Percentiles rank a stretch among this genome's conserved stretches.
Evolutionary conservation across 2,113 vertebrate genomes (phyloP).

Genomic region (Recurvirostra avosetta): DNA sequence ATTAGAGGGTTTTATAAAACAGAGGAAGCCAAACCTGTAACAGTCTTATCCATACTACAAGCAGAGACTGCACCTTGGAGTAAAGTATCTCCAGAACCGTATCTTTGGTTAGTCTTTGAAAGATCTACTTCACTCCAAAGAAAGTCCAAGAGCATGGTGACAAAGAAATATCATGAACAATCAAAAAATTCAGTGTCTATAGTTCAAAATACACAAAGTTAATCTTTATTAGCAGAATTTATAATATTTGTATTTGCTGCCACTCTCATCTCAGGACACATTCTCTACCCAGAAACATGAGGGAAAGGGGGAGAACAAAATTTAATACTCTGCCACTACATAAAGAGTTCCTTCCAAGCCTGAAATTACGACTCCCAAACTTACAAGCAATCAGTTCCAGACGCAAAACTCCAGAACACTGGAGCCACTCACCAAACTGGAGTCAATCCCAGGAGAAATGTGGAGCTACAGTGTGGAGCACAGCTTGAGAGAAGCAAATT

Average conservation of each 20-base stretch:
- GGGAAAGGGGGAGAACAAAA: fast-evolving
- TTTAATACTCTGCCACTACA: background rate
- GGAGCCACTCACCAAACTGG: background rate
- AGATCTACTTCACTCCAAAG: background rate
- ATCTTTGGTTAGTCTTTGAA: background rate
- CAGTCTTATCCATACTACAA: background rate
- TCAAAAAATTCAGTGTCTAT: background rate
- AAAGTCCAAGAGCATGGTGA: background rate
- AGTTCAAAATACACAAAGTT: background rate
- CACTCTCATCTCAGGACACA: background rate
- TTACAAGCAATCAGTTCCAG: background rate
- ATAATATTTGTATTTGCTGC: background rate
- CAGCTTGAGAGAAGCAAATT: background rate
- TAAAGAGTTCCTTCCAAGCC: background rate
- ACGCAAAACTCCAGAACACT: background rate
- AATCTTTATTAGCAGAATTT: background rate
- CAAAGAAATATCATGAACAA: background rate
- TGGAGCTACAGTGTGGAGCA: fast-evolving
- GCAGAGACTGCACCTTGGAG: background rate
- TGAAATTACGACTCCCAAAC: background rate
- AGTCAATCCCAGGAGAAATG: background rate
- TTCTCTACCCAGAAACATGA: background rate
- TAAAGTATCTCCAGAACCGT: background rate
- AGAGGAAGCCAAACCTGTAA: background rate
- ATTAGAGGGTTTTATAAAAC: background rate